Base-by-base conservation (phyloP, 2,113 vertebrate species). In the Tamias sibiricus region DNA sequence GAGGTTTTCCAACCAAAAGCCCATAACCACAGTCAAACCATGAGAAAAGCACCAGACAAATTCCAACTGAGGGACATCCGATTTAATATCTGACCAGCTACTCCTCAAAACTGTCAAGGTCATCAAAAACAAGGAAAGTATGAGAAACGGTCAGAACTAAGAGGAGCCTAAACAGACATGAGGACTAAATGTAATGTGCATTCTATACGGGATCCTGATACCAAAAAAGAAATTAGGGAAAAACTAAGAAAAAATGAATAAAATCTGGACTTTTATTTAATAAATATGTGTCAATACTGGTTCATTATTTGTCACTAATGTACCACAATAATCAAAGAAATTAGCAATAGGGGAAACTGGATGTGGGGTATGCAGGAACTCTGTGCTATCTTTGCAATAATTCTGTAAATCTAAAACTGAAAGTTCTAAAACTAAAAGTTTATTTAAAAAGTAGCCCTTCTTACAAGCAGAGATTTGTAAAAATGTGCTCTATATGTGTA, bases 51-150 rank as follows among this genome's bases (percentile, higher is more conserved):
- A 71, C 32, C 35, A 94, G 40, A 52, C 42, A 96, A 89, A 82
- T 87, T 11, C 59, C 42, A 90, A 35, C 14, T 54, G 3, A 92
- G 22, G 37, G 26, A 57, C 44, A 84, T 12, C 42, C 49, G 42
- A 52, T 42, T 72, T 66, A 83, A 77, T 16, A 57, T 20, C 59
- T 62, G 14, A n/a, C 49, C 44, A 93, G 62, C 49, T 28, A 95
- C 7, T 42, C 19, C 12, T 47, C 57, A 88, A 94, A 88, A 75
- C 4, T 66, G 13, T 82, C 28, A 83, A 69, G 17, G 75, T 76
- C 52, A 90, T 64, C 74, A 82, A 54, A 85, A 85, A 81, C 74
- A 94, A 75, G 26, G 32, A n/a, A 96, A 89, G 22, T 79, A 44
- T 71, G 76, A 92, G 66, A 79, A 92, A 37, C 35, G 28, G 11